Conservation (phyloP, 2,113 vertebrate species). For the Dendrocopos noguchii region DNA sequence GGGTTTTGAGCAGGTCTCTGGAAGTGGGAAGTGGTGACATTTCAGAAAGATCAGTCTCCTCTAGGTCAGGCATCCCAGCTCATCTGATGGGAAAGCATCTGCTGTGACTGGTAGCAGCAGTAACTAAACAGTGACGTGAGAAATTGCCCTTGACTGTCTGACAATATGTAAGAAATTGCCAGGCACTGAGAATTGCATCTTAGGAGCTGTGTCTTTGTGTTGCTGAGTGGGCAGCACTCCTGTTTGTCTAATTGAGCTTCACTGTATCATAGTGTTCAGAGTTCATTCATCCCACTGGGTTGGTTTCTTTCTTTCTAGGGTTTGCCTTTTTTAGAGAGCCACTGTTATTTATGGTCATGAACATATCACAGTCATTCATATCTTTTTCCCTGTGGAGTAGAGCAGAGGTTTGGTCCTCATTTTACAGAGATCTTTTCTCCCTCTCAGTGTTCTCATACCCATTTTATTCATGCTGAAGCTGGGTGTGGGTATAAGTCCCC, state of each 20-base stretch:
- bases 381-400: background rate
- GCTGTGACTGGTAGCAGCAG: background rate
- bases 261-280: background rate
- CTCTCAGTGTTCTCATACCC: background rate
- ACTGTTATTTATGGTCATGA: background rate
- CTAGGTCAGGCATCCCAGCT: background rate
- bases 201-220: background rate
- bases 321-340: slow-evolving; percentile 6
- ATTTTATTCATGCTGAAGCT: background rate
- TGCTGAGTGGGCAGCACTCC: slow-evolving; percentile 6
- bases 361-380: background rate
- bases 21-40: background rate
- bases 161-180: background rate
- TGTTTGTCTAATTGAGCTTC: background rate
- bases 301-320: slow-evolving; percentile 27
- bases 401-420: background rate
- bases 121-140: background rate
- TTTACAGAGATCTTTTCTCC: background rate
- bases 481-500: background rate
- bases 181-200: background rate
- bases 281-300: background rate
- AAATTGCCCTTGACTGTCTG: background rate
- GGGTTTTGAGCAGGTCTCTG: background rate
- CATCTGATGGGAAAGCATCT: background rate
- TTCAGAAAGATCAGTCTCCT: background rate